A percentile compares a stretch with the other conserved stretches of the same genome.
These are phyloP conservation scores for Pogonus chalceus DNA, from an alignment of 1,140 invertebrate species.

Conservation along the genomic window DNA sequence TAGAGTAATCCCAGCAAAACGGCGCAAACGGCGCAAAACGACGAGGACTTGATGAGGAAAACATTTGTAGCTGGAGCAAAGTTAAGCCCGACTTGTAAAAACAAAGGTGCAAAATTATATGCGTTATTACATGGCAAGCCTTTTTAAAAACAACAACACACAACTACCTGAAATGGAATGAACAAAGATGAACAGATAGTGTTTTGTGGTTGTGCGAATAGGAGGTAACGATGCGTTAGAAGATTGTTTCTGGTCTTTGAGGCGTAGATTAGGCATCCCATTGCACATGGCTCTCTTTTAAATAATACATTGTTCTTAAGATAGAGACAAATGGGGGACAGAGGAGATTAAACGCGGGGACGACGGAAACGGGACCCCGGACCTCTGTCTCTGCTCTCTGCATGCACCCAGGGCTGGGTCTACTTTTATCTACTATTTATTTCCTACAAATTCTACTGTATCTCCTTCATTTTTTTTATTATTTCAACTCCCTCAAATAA, in stretches of 20 bases:
- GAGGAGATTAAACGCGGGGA: slow-evolving; percentile 31
- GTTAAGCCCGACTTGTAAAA: not conserved
- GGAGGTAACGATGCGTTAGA: not conserved
- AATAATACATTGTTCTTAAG: slow-evolving; percentile 33
- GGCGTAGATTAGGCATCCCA: slow-evolving; percentile 5
- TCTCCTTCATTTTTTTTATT: too few relatives aligned
- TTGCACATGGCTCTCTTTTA: slow-evolving; percentile 23
- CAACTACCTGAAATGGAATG: not conserved
- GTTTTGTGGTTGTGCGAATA: not conserved
- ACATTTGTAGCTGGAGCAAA: not conserved
- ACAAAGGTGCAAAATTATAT: slow-evolving; percentile 6
- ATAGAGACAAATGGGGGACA: slow-evolving; percentile 32
- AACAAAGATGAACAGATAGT: not conserved
- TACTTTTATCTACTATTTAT: too few relatives aligned
- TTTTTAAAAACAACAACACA: not conserved
- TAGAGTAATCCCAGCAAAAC: slow-evolving; percentile 2
- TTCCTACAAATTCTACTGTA: too few relatives aligned
- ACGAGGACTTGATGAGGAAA: too few relatives aligned
- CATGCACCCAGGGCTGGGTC: not conserved
- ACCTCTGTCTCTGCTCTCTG: slow-evolving; percentile 14
- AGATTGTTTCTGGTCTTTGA: not conserved
- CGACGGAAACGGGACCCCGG: slow-evolving; percentile 33
- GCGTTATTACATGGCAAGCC: not conserved
- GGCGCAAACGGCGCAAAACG: too few relatives aligned
- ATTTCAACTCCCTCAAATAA: too few relatives aligned